These are phyloP conservation scores for Galerucella pusilla DNA, from an alignment of 2,888 invertebrate genomes.

Conservation along the genomic window DNA sequence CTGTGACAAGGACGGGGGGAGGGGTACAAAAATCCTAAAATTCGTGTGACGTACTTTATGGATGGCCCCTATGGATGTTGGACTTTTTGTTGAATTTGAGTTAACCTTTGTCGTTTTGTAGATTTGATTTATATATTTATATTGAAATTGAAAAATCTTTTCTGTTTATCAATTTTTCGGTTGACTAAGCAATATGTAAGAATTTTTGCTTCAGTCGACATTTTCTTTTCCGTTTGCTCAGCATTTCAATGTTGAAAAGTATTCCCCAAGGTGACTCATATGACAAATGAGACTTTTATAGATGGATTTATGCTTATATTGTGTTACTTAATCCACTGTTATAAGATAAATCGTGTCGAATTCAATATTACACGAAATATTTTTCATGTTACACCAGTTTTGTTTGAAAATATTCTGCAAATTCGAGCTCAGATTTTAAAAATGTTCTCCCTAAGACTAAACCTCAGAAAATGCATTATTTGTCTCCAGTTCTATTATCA, in stretches of 20 bases:
- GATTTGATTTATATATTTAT: background rate
- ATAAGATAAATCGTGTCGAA: constrained; percentile 7
- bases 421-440: no score
- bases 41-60: no score
- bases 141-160: background rate
- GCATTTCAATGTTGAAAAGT: constrained; percentile 1
- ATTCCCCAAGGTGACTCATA: constrained; percentile 14
- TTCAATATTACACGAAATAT: constrained; percentile 8
- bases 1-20: no score
- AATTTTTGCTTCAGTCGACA: constrained; percentile 7
- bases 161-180: background rate
- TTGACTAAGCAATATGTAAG: background rate
- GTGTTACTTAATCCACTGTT: constrained; percentile 12
- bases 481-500: no score
- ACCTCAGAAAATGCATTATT: no score
- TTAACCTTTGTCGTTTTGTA: no score
- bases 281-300: constrained; percentile 3
- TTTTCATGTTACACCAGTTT: constrained; percentile 3
- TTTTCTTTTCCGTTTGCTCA: background rate
- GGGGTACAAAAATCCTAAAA: no score
- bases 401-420: background rate
- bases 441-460: no score
- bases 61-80: no score
- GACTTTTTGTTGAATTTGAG: no score
- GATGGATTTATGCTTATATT: constrained; percentile 8